Evolutionary conservation across 1,140 invertebrate genomes (phyloP).

Genomic region (Antheraea pernyi): DNA sequence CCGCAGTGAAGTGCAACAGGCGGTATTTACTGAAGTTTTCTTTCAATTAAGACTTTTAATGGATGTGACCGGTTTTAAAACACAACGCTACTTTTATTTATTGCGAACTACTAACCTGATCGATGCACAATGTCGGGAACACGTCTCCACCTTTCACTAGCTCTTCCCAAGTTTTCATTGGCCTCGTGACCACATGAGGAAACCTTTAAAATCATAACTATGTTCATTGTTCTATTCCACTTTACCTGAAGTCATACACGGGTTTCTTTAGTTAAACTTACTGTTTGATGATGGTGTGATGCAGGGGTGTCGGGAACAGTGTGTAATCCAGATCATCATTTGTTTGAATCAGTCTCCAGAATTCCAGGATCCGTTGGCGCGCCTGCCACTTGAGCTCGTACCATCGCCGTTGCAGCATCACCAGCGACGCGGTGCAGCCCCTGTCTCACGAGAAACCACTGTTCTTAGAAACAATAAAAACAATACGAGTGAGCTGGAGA

Average conservation of each 20-base stretch:
- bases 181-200: not conserved
- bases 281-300: no score
- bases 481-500: no score
- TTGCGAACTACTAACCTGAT: not conserved
- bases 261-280: no score
- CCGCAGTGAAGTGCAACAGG: no score
- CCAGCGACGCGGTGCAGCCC: slow-evolving; percentile 1
- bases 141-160: not conserved
- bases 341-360: not conserved
- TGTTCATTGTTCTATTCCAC: not conserved
- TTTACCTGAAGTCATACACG: no score
- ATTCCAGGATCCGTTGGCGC: slow-evolving; percentile 5
- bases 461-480: no score
- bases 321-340: no score
- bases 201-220: not conserved
- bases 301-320: no score
- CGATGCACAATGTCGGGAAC: not conserved
- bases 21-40: no score
- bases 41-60: no score
- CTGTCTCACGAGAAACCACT: not conserved
- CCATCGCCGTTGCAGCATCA: slow-evolving; percentile 25
- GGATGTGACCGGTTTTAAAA: no score
- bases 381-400: slow-evolving; percentile 21
- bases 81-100: not conserved
- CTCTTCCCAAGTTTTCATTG: not conserved